These are phyloP conservation scores for Lamellibrachia satsuma DNA, from an alignment of 2,888 invertebrate genomes.

Conservation along the genomic window DNA sequence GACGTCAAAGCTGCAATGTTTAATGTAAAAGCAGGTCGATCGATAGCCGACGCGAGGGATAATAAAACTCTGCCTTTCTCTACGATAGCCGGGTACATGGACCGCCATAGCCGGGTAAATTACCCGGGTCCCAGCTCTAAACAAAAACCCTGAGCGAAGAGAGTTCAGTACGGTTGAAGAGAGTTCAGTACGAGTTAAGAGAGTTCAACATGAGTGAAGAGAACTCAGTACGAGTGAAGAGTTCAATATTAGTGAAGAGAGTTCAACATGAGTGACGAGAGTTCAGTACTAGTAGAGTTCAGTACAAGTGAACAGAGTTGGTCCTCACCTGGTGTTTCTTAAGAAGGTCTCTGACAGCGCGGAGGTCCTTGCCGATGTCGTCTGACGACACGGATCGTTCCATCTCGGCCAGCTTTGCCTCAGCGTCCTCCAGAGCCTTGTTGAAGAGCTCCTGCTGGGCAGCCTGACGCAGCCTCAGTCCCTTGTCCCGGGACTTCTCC, in stretches of 20 bases:
- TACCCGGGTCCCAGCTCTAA: neutral
- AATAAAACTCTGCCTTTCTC: too few species aligned
- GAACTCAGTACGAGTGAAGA: neutral
- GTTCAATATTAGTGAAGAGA: neutral
- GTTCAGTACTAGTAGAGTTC: neutral
- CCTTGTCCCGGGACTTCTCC: constrained; percentile 76
- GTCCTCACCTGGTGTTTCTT: constrained; percentile 80
- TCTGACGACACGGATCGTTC: constrained; percentile 77
- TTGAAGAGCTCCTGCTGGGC: constrained; percentile 73
- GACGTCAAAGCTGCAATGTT: too few species aligned
- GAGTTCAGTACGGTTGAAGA: neutral
- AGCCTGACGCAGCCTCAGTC: constrained; percentile 79
- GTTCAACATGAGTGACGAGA: neutral
- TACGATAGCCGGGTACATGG: too few species aligned
- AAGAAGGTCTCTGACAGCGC: constrained; percentile 89
- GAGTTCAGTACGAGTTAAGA: neutral
- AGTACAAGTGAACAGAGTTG: neutral
- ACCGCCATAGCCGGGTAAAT: too few species aligned
- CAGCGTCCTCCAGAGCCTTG: constrained; percentile 86
- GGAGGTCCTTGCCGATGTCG: constrained; percentile 86
- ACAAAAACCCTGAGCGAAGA: neutral
- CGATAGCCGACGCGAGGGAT: too few species aligned
- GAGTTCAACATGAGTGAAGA: neutral
- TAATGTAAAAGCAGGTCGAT: too few species aligned
- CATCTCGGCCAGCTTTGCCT: constrained; percentile 83